Evolutionary conservation across 1,140 invertebrate genomes (phyloP).

Genomic region (Philopotamus ludificatus): DNA sequence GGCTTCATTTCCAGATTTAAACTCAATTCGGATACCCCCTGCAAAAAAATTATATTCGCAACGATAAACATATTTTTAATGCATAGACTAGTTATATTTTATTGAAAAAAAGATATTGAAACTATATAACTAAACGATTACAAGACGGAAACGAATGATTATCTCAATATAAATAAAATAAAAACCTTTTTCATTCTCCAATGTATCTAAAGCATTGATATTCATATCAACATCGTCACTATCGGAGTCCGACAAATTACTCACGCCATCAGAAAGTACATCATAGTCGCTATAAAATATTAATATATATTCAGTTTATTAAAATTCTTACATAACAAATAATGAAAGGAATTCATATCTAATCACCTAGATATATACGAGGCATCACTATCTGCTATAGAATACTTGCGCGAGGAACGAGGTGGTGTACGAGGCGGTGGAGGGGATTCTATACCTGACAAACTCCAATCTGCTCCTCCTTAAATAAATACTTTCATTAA

Average conservation of each 20-base stretch:
- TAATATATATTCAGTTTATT: too few relatives aligned
- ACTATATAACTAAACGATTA: neutral
- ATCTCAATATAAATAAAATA: too few relatives aligned
- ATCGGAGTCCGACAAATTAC: slow-evolving; percentile 47
- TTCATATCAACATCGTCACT: slow-evolving; percentile 50
- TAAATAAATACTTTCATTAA: neutral
- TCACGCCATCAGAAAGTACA: slow-evolving; percentile 51
- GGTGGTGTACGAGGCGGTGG: slow-evolving; percentile 1
- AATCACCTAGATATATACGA: slow-evolving; percentile 52
- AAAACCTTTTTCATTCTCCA: slow-evolving; percentile 32
- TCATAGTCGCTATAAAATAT: slow-evolving; percentile 52
- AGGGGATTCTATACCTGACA: slow-evolving; percentile 44
- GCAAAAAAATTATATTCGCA: neutral
- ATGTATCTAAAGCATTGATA: slow-evolving; percentile 5
- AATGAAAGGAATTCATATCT: slow-evolving; percentile 5
- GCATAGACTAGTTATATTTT: slow-evolving; percentile 9
- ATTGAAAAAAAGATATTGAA: neutral
- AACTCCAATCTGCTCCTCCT: slow-evolving; percentile 51
- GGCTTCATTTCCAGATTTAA: slow-evolving; percentile 78
- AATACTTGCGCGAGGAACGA: slow-evolving; percentile 43
- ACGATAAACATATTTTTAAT: too few relatives aligned
- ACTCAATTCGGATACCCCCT: slow-evolving; percentile 70
- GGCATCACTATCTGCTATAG: slow-evolving; percentile 52
- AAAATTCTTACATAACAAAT: too few relatives aligned
- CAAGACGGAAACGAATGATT: too few relatives aligned